A percentile compares a stretch with the other conserved stretches of the same genome.
These are phyloP conservation scores for Tonatia bakeri DNA, from an alignment of 2,113 vertebrate species.

Conservation along the genomic window DNA sequence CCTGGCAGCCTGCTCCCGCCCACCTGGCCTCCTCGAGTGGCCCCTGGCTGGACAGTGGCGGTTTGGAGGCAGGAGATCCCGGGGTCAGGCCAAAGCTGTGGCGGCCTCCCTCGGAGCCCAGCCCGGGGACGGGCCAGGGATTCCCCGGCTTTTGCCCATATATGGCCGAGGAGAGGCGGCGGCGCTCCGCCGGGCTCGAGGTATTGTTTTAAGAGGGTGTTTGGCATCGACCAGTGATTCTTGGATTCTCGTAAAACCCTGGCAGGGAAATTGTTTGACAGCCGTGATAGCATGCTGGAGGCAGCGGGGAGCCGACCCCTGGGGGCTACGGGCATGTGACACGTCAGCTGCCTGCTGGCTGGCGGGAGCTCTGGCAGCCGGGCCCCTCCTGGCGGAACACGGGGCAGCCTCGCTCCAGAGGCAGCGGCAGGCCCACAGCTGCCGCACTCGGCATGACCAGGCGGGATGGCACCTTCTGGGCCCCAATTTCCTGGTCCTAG, in stretches of 20 bases:
- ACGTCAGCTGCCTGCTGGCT: background rate
- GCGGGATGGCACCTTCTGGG: background rate
- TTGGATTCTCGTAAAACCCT: conserved; percentile 76
- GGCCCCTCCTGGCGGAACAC: background rate
- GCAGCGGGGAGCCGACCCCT: background rate
- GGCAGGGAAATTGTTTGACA: conserved; percentile 82
- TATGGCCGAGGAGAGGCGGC: conserved; percentile 75
- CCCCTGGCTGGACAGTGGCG: background rate
- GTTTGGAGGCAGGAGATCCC: background rate
- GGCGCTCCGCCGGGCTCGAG: rapidly evolving
- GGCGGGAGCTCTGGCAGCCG: background rate
- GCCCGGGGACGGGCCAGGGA: conserved; percentile 66
- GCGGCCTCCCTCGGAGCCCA: background rate
- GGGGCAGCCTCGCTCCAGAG: rapidly evolving
- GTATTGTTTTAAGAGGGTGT: conserved; percentile 78
- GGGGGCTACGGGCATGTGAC: background rate
- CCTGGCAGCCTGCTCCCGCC: background rate
- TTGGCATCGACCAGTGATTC: conserved; percentile 68
- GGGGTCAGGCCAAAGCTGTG: background rate
- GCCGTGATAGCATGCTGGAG: conserved; percentile 70
- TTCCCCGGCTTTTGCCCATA: conserved; percentile 84
- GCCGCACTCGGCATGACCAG: rapidly evolving
- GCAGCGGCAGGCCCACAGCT: background rate
- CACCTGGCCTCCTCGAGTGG: background rate
- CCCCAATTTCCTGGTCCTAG: rapidly evolving